Evolutionary conservation across 2,888 invertebrate species (phyloP), one percentile per base, ranked within the genome.

Genomic region (Pemphredon lugubris): DNA sequence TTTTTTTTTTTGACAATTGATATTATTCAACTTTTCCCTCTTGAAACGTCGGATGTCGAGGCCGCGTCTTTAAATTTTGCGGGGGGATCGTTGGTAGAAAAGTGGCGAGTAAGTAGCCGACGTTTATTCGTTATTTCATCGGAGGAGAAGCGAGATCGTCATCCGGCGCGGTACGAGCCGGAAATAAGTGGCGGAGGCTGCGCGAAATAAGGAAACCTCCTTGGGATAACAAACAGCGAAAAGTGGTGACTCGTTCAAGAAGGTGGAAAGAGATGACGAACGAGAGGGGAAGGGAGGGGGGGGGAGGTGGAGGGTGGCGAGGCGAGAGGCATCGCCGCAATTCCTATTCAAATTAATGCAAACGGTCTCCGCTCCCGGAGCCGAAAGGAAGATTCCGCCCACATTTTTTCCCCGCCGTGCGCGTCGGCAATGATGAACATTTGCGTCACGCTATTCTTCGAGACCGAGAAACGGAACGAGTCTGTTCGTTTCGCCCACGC

Each of bases 331-430:
- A 68, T 69, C 69, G 55, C 51, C 64, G 82, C 84, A 82, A 85
- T 85, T 85, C 82, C 83, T 79, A 85, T 85, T 85, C 85, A 85
- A 85, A 85, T 85, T 84, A 85, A 85, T 85, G 85, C 85, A 85
- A 85, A 85, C 84, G 81, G 77, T 76, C 76, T 59, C 70, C 55
- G 75, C 68, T 76, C 67, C 67, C 73, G 74, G 54, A 66, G 57
- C 72, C 81, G 81, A 79, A 79, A 81, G 70, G 48, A 70, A 42
- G 74, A 77, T 80, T 76, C 77, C 79, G 76, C 79, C 79, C 75
- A 80, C 78, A 77, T 75, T 83, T 82, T 75, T 79, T 66, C 57
- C 50, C 39, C 58, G 58, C 54, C 54, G 55, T n/a, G n/a, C 44
- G 51, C 67, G 47, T 64, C 59, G 23, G 73, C 80, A 74, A 82